Evolutionary conservation across 2,888 invertebrate genomes (phyloP), one percentile per base, ranked within the genome.

Genomic region (Mylabris sibirica): DNA sequence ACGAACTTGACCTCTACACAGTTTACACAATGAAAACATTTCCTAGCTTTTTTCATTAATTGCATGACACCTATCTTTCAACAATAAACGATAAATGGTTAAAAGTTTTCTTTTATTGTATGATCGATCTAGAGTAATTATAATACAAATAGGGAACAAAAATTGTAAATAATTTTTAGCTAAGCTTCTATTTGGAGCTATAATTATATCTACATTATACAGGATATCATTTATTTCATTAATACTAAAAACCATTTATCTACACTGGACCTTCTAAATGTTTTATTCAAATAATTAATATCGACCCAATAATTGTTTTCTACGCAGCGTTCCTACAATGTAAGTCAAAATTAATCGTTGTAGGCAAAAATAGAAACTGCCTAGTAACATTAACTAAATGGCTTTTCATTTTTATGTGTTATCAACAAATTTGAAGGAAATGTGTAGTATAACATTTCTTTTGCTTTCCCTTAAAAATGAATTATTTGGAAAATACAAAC

Each of bases 61-160:
- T 49, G 49, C 49, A 49, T 49, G 49, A 49, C 49, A n/a, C 3
- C n/a, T 17, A 44, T 44, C 17, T 44, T 49, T 49, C 20, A 49
- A 49, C 22, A 12, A 49, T 49, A 49, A 49, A 49, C 49, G 20
- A 49, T 20, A 49, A 20, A 49, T 22, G 49, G 49, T 49, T 49
- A 9, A 44, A n/a, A 17, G 8, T 49, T 20, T 20, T 20, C 20
- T 17, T 44, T n/a, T 8, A 30, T 30, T 44, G 14, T 41, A 17
- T n/a, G 44, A 44, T 44, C 44, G 44, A 44, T 44, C 44, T n/a
- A 30, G 30, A 30, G 30, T 17, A 6, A 14, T 41, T 14, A 35
- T 35, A 35, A 30, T 30, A 3, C 3, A 30, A 30, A 30, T n/a
- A 30, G 30, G 8, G 30, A 8, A 30, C 30, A 30, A 30, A 30